Base-by-base conservation (phyloP, 2,888 invertebrate genomes). In the Idaea biselata region DNA sequence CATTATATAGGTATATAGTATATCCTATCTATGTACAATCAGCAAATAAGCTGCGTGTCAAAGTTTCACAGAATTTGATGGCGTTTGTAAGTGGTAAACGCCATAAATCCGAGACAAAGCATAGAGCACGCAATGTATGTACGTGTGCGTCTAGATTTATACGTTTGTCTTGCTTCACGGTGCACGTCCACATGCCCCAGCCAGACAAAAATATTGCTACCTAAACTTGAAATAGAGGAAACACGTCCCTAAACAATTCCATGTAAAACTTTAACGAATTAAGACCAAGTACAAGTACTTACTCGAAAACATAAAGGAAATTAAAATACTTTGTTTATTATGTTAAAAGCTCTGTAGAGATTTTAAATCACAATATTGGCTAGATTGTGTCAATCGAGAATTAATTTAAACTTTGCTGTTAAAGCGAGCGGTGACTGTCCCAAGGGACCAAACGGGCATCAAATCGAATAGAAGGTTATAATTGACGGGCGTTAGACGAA, bases 401-500 rank as follows among this genome's bases (percentile, higher is more conserved):
- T 89, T 90, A 88, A 91, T 91, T 91, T 89, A 89, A 91, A 90
- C 87, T 90, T 90, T 85, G 82, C 84, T 82, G 80, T 79, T 84
- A 86, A 89, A 88, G 84, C 85, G 86, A 88, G 80, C 86, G 87
- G 77, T 80, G 82, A 74, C 74, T 73, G 74, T 74, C 90, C 85
- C 86, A 74, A 80, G 87, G 87, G 90, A 89, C 82, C 77, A 77
- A 84, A 81, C 84, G 79, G 85, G 80, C 83, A 87, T 88, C 88
- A 89, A 88, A 91, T 89, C 89, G 83, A 88, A 90, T 88, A 89
- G 87, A 86, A 86, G 84, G 86, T 88, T 87, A 89, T 89, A 89
- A 89, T 89, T 89, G 89, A 86, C 85, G 82, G 71, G 72, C 71
- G 77, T 76, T 84, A 81, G 81, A 75, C 82, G 79, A 88, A 87